These are phyloP conservation scores for Aphelinus certus DNA, from an alignment of 1,140 invertebrate genomes.

Conservation along the genomic window DNA sequence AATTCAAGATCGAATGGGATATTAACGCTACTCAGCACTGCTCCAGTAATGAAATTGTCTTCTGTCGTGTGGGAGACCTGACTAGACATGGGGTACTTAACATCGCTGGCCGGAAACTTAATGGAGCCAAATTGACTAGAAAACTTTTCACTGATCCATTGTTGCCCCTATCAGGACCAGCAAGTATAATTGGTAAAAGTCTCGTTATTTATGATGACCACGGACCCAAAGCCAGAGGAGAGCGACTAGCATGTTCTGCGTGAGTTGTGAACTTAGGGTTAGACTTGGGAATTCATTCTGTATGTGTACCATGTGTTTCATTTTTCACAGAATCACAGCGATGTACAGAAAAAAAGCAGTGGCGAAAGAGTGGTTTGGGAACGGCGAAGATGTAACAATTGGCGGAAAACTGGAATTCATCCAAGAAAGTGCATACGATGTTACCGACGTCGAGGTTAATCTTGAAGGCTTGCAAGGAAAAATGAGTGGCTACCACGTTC, in stretches of 20 bases:
- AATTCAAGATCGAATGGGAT: slow-evolving; percentile 63
- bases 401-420: slow-evolving; percentile 82
- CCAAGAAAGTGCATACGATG: slow-evolving; percentile 87
- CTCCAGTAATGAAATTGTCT: slow-evolving; percentile 64
- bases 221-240: slow-evolving; percentile 85
- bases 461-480: slow-evolving; percentile 77
- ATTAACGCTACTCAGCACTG: slow-evolving; percentile 64
- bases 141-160: slow-evolving; percentile 81
- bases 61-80: slow-evolving; percentile 76
- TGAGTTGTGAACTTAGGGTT: slow-evolving; percentile 57
- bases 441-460: slow-evolving; percentile 81
- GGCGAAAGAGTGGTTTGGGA: slow-evolving; percentile 86
- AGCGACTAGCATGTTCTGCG: slow-evolving; percentile 88
- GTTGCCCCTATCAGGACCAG: slow-evolving; percentile 80
- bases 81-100: slow-evolving; percentile 77
- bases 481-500: slow-evolving; percentile 80
- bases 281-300: too few relatives aligned
- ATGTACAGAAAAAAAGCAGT: slow-evolving; percentile 84
- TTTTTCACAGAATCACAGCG: slow-evolving; percentile 72
- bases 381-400: slow-evolving; percentile 72
- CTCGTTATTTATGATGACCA: slow-evolving; percentile 90
- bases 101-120: slow-evolving; percentile 77
- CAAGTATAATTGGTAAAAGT: slow-evolving; percentile 82
- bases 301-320: too few relatives aligned
- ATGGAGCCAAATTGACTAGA: slow-evolving; percentile 74